A percentile compares a stretch with the other conserved stretches of the same genome.
Conservation (phyloP, 1,140 invertebrate species). For the Dendrolimus kikuchii region DNA sequence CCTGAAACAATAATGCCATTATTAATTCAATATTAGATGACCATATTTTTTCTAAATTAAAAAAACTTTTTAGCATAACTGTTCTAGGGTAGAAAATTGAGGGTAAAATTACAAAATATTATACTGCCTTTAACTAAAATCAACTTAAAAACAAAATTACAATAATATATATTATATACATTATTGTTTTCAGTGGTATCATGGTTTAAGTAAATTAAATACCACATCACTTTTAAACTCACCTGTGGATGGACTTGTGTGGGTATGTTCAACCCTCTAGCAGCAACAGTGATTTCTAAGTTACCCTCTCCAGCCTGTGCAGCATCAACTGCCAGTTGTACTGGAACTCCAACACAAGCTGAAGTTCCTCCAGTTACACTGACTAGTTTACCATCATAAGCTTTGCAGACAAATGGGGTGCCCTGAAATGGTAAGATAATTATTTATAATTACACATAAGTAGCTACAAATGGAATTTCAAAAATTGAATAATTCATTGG, state of each 20-base stretch:
- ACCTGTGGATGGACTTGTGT: slow-evolving; percentile 98
- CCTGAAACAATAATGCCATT: slow-evolving; percentile 40
- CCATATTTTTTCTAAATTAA: too few species aligned
- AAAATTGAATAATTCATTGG: background rate
- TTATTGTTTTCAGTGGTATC: too few species aligned
- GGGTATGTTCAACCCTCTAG: slow-evolving; percentile 93
- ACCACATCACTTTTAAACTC: slow-evolving; percentile 34
- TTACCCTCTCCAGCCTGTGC: slow-evolving; percentile 98
- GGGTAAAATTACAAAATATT: too few species aligned
- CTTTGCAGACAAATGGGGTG: slow-evolving; percentile 93
- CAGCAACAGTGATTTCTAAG: slow-evolving; percentile 96
- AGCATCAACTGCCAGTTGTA: slow-evolving; percentile 96
- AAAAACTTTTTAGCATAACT: too few species aligned
- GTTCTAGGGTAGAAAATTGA: too few species aligned
- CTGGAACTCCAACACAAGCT: slow-evolving; percentile 86
- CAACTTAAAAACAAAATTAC: too few species aligned
- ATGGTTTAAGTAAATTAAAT: too few species aligned
- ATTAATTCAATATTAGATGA: too few species aligned
- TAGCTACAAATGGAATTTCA: background rate
- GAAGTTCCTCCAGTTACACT: slow-evolving; percentile 87
- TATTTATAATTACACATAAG: background rate
- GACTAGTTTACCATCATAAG: slow-evolving; percentile 93
- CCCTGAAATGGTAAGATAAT: slow-evolving; percentile 73
- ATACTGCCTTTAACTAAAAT: too few species aligned
- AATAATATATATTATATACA: too few species aligned